Base-by-base conservation (phyloP, 2,797 vertebrate species). In the Centroberyx gerrardi region DNA sequence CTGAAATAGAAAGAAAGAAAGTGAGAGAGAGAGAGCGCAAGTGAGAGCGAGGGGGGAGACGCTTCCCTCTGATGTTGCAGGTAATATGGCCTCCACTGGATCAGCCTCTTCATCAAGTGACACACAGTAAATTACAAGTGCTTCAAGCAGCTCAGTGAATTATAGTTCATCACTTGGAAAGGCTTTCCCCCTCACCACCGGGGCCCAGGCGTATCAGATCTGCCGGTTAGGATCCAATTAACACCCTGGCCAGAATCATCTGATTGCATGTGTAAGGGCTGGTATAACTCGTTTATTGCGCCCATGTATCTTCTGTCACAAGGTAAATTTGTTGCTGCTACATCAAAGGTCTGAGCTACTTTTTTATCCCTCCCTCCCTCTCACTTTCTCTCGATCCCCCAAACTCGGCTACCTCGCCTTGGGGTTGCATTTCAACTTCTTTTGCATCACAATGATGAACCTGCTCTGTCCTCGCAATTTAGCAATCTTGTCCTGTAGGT, bases 211-310 rank as follows among this genome's bases (percentile, higher is more conserved):
- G 95, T 99, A 99, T 97, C 97, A 99, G 98, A 99, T 99, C 97
- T 98, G 97, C 96, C 97, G 97, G 98, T 99, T 99, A 99, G 97
- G 97, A 98, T 98, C 97, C 97, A 99, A 99, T 99, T 99, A 99
- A 99, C 97, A 98, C 97, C 96, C 96, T 96, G 97, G 98, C 96
- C 97, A 96, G 96, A 97, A 97, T 97, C 97, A 98, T 98, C 97
- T 98, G 97, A 99, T 97, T 96, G 96, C 92, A 95, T 94, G 96
- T 96, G 97, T 97, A 96, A 94, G 93, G 96, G 96, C 96, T 95
- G 96, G 96, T 97, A 97, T 96, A 98, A 98, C 97, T 97, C 96
- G 90, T 97, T 98, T 98, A 98, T 97, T 97, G 96, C 96, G 95
- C 95, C 96, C 96, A 97, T 98, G 97, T 95, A 97, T 98, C 97